These are phyloP conservation scores for human DNA, from an alignment of 2,113 vertebrate genomes.

Conservation along the genomic window DNA sequence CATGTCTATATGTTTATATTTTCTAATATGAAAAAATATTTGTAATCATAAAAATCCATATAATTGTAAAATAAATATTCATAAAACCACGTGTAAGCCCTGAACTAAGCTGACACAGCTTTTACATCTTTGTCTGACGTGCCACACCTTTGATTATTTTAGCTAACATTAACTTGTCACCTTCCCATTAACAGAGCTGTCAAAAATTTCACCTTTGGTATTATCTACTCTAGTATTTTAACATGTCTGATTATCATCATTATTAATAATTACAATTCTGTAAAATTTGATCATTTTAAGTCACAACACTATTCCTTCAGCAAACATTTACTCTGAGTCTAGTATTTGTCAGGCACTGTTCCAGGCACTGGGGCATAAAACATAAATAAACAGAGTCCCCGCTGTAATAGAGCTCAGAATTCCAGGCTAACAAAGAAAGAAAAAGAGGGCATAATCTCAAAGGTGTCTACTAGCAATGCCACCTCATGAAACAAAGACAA, in stretches of 20 bases:
- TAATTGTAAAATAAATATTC: slow-evolving; percentile 1
- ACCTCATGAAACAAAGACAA: not conserved
- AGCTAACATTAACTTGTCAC: slow-evolving; percentile 76
- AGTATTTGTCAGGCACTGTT: slow-evolving; percentile 42
- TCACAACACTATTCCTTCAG: slow-evolving; percentile 72
- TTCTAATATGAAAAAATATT: not conserved
- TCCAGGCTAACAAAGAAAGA: not conserved
- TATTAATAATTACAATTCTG: slow-evolving; percentile 77
- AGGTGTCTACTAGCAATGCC: not conserved
- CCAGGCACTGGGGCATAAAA: slow-evolving; percentile 24
- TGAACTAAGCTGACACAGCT: slow-evolving; percentile 7
- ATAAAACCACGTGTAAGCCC: not conserved
- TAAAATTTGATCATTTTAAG: slow-evolving; percentile 66
- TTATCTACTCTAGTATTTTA: slow-evolving; percentile 71
- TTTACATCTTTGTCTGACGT: slow-evolving; percentile 46
- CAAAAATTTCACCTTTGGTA: slow-evolving; percentile 78
- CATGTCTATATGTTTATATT: not conserved
- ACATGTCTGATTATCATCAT: slow-evolving; percentile 78
- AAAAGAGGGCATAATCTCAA: not conserved
- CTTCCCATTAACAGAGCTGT: slow-evolving; percentile 75
- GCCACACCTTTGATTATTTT: slow-evolving; percentile 74
- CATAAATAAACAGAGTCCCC: not conserved
- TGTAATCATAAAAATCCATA: not conserved
- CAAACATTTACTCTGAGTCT: slow-evolving; percentile 41
- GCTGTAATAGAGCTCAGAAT: not conserved